Base-by-base conservation (phyloP, 2,113 vertebrate species). In the Barbus barbus region DNA sequence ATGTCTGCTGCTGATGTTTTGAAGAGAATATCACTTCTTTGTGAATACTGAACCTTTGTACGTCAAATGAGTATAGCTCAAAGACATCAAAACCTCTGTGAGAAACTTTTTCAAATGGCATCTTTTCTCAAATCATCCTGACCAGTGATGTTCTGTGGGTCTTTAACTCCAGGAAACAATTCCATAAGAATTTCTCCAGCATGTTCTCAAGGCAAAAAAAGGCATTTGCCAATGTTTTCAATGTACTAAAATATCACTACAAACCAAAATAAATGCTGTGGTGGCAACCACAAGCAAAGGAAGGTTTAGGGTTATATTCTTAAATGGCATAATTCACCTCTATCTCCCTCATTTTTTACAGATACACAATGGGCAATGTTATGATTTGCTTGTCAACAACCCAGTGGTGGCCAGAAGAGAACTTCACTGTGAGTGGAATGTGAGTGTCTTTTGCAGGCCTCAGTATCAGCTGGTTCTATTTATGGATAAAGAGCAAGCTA, bases 211-310 rank as follows among this genome's bases (percentile, higher is more conserved):
- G 46, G 44, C 75, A 24, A 81, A 67, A 84, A 81, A 28, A 16
- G 11, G 33, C 75, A n/a, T 36, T 74, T 81, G 28, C 78, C 71
- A 73, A 60, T 83, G 85, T 88, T 85, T 86, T 84, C 81, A 75
- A 85, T 83, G 84, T 71, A 84, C 75, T 85, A 86, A 88, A 88
- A 86, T 85, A 86, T 89, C 86, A 86, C 78, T 31, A 22, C 84
- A 80, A 83, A 83, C 84, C 84, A 84, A 87, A 86, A 89, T 83
- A 86, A 89, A 85, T 79, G 56, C 83, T 89, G 85, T 56, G 86
- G 85, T 73, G 24, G 46, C 67, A 81, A 86, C 86, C 88, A 83
- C 86, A 86, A 88, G 81, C 75, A 56, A 86, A 63, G 44, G 24
- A 78, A 63, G 75, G 79, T 84, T 84, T 86, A 74, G 53, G 77